Base-by-base conservation (phyloP, 2,888 invertebrate genomes). In the Diarsia dahlii region DNA sequence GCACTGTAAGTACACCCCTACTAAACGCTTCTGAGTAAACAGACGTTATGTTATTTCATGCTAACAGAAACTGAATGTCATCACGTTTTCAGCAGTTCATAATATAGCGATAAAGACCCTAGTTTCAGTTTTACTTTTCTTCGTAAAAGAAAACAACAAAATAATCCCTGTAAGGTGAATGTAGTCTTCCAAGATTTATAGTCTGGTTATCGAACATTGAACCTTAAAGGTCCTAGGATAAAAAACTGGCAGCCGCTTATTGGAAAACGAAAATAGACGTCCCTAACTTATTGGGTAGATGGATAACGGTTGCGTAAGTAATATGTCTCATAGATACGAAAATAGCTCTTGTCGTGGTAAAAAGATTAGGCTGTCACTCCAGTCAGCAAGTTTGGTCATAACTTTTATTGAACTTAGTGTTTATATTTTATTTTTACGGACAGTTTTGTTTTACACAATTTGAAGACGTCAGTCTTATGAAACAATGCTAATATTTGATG, bases 181-280 rank as follows among this genome's bases (percentile, higher is more conserved):
- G 48, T 74, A 74, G 50, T 46, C 73, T 78, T 52, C 28, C 52
- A 81, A 76, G 82, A 84, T 85, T 84, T 85, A 84, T 85, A 48
- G 66, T n/a, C 71, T 74, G 66, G 71, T 64, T 78, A 78, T 82
- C 48, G 79, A 69, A 45, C 74, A 67, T 34, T 74, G 82, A 85
- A 82, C 82, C 54, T 68, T 39, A 56, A 73, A 68, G 76, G 46
- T 69, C 66, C 45, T 74, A 45, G 71, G 52, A 60, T 79, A 82
- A 76, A 72, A 82, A 76, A 74, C 76, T 74, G 64, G 73, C 39
- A 71, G 70, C 68, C 82, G 79, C 76, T 82, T 84, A 84, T 82
- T 85, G 84, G 85, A 79, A 84, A 84, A 76, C 71, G 84, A 82
- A 82, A 74, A 84, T 73, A 64, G 69, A 85, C 68, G 79, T 39